Evolutionary conservation across 2,797 vertebrate genomes (phyloP), one percentile per base, ranked within the genome.

Genomic region (Protonibea diacanthus): DNA sequence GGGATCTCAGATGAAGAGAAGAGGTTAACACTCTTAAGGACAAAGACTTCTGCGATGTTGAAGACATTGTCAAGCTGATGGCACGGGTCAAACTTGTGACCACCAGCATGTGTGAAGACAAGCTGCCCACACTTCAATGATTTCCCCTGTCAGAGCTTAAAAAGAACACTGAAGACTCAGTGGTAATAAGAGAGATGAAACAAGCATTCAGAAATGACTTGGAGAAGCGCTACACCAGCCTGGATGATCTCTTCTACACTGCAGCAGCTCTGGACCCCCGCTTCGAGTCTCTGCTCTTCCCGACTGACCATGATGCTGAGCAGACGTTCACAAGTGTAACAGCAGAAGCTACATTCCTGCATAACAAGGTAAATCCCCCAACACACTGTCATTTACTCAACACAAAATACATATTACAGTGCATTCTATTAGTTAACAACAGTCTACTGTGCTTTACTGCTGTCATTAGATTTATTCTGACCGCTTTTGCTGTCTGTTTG

Each of bases 21-120:
- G 49, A 74, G 55, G 67, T 66, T 29, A 76, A 71, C 21, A 71
- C 65, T 59, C 29, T 51, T 10, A 20, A 58, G 15, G 71, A 62
- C 12, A 57, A 18, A 17, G 59, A 65, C 58, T 25, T 70, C 15
- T 53, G 29, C 64, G 53, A 55, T 2, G 25, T 40, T 61, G 56
- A 76, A 29, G 58, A 56, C 66, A 55, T 56, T 0, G 51, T 70
- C 48, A 56, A n/a, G 40, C 1, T 64, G 51, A 63, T 55, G 51
- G 42, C 59, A 18, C 57, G 14, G 7, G 51, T 76, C 2, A 57
- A 70, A 76, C 56, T n/a, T 52, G 21, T n/a, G 45, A 59, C 72
- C 2, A 52, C 29, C 27, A 33, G 44, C 29, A 33, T 33, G 29
- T 14, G 52, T 78, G 68, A 65, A 10, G 53, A 72, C 5, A 27